Percentiles rank a stretch among this genome's conserved stretches.
Evolutionary conservation across 2,113 vertebrate genomes (phyloP).

Genomic region (Sebastes schlegelii): DNA sequence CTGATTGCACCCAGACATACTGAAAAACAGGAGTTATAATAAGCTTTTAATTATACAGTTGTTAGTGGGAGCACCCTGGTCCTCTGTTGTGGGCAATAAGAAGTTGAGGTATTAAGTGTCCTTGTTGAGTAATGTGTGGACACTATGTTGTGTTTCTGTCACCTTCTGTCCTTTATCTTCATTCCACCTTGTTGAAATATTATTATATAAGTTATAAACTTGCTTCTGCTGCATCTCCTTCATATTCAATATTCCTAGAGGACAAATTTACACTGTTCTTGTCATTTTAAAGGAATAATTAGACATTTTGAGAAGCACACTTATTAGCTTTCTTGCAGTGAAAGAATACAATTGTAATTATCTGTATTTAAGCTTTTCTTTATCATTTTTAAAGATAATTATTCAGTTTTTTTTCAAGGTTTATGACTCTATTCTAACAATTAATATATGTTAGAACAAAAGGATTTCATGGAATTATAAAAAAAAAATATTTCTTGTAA

Average conservation of each 20-base stretch:
- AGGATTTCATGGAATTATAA: no score
- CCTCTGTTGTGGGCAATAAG: neutral
- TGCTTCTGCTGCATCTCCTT: neutral
- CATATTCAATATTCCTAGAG: neutral
- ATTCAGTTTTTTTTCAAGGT: no score
- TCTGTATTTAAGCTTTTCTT: no score
- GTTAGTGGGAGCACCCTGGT: neutral
- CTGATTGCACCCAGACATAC: neutral
- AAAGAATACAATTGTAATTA: no score
- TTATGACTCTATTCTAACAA: no score
- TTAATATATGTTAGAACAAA: no score
- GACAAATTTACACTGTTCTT: neutral
- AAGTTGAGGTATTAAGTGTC: neutral
- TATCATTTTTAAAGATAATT: no score
- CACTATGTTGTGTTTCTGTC: neutral
- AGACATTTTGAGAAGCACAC: neutral
- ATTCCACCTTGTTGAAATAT: neutral
- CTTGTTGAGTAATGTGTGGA: neutral
- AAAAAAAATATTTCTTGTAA: no score
- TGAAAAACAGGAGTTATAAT: slow-evolving; percentile 4
- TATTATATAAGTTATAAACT: neutral
- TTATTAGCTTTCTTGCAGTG: neutral
- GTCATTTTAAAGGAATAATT: neutral
- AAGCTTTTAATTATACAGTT: slow-evolving; percentile 2
- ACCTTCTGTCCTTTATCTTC: neutral